Base-by-base conservation (phyloP, 2,797 vertebrate genomes). In the Muscicapa striata region DNA sequence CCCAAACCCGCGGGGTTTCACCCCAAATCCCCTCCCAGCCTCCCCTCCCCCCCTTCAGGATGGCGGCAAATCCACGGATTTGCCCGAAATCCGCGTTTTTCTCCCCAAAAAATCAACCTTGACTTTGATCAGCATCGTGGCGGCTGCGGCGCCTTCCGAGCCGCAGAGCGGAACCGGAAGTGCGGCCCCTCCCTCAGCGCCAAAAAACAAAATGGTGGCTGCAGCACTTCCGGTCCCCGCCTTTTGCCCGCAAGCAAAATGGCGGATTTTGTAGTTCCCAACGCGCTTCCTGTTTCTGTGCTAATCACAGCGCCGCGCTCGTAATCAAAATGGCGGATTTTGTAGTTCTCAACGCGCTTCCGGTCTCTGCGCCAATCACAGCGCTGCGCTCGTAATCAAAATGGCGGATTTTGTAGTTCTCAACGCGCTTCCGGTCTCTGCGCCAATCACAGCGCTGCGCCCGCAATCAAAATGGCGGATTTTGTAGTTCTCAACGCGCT, bases 21-120 rank as follows among this genome's bases (percentile, higher is more conserved):
- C 59, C 74, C 74, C 59, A 30, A 43, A 63, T 2, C 24, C 46
- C 14, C 23, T 0, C 23, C 24, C 4, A 3, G 4, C 5, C 38
- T 1, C 3, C 0, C 38, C 38, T 38, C 38, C 38, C 38, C 38
- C 38, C 38, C 38, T 10, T 40, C 38, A 13, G 11, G 38, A 40
- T 3, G 2, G 0, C 3, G 6, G 4, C 0, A 15, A 48, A 19
- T 0, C 1, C 3, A 0, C 0, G 2, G 1, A 3, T 43, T 55
- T 21, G 13, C 62, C 52, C 62, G 4, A 67, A 79, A 48, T 9
- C 22, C 22, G 34, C 34, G 5, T 0, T 10, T 80, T 80, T 41
- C 1, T 0, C 30, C 63, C 29, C 30, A n/a, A 48, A 79, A 46
- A 9, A 34, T 17, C 17, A 43, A 43, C 77, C 64, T 81, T 69